Evolutionary conservation across 2,113 vertebrate genomes (phyloP), one percentile per base, ranked within the genome.

Genomic region (Ictidomys tridecemlineatus): DNA sequence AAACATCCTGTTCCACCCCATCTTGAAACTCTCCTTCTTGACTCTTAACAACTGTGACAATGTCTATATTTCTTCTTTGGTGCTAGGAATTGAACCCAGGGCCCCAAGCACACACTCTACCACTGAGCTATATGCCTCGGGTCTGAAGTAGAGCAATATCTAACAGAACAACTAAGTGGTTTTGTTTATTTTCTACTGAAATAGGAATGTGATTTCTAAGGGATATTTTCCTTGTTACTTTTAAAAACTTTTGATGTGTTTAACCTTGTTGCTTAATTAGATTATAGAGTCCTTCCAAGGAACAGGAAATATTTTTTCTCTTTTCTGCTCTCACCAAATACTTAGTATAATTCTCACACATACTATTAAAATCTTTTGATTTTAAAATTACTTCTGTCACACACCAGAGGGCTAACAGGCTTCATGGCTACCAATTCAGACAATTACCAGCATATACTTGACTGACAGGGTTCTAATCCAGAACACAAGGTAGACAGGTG

Each of bases 321-420:
- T 95, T 82, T 87, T 80, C n/a, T 72, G 26, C 26, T 79, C 22
- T 87, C 61, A 61, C 1, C 11, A 89, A 32, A 39, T 70, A 79
- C 20, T 65, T 53, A 37, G 53, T 7, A 82, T 78, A 92, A 78
- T 90, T 79, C 65, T 93, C 58, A 93, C n/a, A 58, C 32, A 91
- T 39, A n/a, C 42, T 82, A 96, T 69, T 85, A 76, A 7, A 30
- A 73, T 90, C 63, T 93, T 79, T 85, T 65, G 30, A 92, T 53
- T 73, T 91, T 65, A 42, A 95, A 93, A 84, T 93, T 51, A 84
- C 30, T 89, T 93, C 26, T 79, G 30, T 51, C 69, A 85, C 24
- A n/a, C 4, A 72, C 77, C 69, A 83, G 39, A 88, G 45, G 48
- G 37, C 78, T 95, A 70, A 63, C 5, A 79, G n/a, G 65, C 37